phyloP scores from a whole-genome alignment of 2,113 vertebrate genomes.

The Dermatemys mawii region DNA sequence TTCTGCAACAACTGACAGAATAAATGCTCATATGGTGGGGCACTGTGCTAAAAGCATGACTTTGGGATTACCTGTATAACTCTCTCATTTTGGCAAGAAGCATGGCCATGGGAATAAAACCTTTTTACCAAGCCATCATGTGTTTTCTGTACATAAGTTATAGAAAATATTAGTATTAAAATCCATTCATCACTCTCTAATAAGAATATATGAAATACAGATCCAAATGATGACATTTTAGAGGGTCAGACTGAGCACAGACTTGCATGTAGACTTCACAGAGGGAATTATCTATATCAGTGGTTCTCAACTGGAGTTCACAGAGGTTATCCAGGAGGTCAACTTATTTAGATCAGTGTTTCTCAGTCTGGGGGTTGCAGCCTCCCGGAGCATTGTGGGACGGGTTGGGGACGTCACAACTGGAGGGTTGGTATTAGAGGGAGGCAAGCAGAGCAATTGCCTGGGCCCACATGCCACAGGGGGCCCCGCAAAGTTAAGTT shows the following conservation, averaged over 20 bases:
- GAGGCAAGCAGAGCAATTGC: too few species aligned
- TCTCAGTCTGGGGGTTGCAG: too few species aligned
- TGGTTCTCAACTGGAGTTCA: too few species aligned
- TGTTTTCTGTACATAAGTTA: background rate
- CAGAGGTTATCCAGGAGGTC: too few species aligned
- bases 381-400: too few species aligned
- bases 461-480: too few species aligned
- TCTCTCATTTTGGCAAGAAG: background rate
- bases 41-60: background rate
- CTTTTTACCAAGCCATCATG: background rate
- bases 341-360: too few species aligned
- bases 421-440: too few species aligned
- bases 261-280: background rate
- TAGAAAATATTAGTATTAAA: background rate
- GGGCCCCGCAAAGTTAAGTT: too few species aligned
- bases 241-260: background rate
- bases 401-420: too few species aligned
- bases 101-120: background rate
- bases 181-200: background rate
- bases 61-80: background rate
- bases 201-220: background rate
- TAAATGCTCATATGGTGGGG: background rate
- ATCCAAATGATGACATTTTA: background rate
- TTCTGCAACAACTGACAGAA: background rate
- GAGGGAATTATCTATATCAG: background rate